Percentiles rank a stretch among this genome's conserved stretches.
These are phyloP conservation scores for Chiropotes sagulatus DNA, from an alignment of 2,797 vertebrate genomes.

Conservation along the genomic window DNA sequence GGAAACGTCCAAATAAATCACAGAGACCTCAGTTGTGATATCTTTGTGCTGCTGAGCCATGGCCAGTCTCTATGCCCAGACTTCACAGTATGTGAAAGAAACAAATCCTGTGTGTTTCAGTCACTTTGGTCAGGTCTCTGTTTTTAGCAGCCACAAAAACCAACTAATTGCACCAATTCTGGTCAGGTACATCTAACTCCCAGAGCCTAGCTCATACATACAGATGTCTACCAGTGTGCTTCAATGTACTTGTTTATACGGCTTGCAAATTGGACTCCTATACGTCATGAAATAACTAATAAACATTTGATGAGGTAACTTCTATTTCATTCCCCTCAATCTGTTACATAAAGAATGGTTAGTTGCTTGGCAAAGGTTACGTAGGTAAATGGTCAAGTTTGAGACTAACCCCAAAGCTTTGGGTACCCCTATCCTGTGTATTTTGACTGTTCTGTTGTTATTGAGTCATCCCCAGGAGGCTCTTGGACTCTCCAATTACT, in stretches of 20 bases:
- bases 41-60: background rate
- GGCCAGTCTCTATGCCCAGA: background rate
- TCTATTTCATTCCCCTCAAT: background rate
- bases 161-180: background rate
- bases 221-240: background rate
- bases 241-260: background rate
- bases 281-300: background rate
- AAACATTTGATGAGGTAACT: background rate
- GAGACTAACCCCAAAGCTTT: background rate
- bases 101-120: background rate
- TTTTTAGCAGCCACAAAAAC: background rate
- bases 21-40: background rate
- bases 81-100: background rate
- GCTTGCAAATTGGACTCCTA: background rate
- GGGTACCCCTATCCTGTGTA: accelerated
- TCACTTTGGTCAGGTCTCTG: background rate
- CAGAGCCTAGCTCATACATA: background rate
- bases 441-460: background rate
- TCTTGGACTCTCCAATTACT: background rate
- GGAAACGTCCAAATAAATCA: background rate
- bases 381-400: background rate
- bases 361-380: background rate
- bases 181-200: background rate
- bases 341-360: background rate
- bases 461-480: background rate